Conservation (phyloP, 2,797 vertebrate genomes). For the Pyrocephalus nanus region DNA sequence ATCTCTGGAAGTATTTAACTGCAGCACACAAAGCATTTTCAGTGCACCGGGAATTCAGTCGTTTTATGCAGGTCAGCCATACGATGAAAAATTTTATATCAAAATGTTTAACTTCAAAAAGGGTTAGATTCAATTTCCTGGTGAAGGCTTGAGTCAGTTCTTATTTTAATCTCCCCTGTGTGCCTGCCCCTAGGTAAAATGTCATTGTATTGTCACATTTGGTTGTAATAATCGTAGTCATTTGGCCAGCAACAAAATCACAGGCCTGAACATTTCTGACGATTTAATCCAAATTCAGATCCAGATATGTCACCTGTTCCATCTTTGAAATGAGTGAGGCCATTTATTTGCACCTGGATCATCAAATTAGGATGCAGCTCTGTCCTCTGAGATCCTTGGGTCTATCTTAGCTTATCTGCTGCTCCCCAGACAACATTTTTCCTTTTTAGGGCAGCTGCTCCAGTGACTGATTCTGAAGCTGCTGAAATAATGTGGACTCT, state of each 20-base stretch:
- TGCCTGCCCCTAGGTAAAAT: slow-evolving; percentile 56
- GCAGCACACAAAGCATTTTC: neutral
- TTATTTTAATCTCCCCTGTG: slow-evolving; percentile 51
- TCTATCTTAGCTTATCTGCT: slow-evolving; percentile 55
- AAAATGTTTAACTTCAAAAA: slow-evolving; percentile 65
- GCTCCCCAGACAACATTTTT: slow-evolving; percentile 51
- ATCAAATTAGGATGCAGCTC: neutral
- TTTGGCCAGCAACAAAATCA: slow-evolving; percentile 48
- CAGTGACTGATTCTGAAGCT: slow-evolving; percentile 43
- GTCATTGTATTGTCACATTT: slow-evolving; percentile 51
- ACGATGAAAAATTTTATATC: slow-evolving; percentile 51
- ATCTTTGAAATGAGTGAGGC: slow-evolving; percentile 12
- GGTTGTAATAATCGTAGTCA: slow-evolving; percentile 28
- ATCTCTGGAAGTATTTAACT: slow-evolving; percentile 44
- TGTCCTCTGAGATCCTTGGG: neutral
- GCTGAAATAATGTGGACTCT: slow-evolving; percentile 5
- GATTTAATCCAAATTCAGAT: slow-evolving; percentile 54
- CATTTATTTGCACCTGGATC: slow-evolving; percentile 35
- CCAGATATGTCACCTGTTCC: neutral
- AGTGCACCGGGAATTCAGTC: slow-evolving; percentile 6
- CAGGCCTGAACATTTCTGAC: neutral
- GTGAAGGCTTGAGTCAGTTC: slow-evolving; percentile 21
- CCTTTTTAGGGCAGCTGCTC: slow-evolving; percentile 27
- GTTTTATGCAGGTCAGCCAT: slow-evolving; percentile 42
- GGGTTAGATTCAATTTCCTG: slow-evolving; percentile 51